phyloP scores from a whole-genome alignment of 2,797 vertebrate genomes.

The Sebastes baramenuke region DNA sequence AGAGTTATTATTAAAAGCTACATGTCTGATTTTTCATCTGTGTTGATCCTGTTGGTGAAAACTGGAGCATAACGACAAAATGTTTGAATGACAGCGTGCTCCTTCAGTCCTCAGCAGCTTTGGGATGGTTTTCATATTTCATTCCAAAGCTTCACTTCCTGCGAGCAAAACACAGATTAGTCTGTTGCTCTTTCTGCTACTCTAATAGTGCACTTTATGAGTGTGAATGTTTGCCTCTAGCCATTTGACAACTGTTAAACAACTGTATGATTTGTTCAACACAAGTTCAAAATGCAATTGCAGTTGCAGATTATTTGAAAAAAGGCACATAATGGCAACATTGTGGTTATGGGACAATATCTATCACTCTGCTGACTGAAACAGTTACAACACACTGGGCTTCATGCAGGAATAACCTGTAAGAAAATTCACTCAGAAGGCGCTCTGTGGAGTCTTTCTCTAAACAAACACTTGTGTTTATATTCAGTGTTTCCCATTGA shows the following conservation, averaged over 20 bases:
- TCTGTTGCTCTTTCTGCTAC: neutral
- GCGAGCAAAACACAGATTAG: neutral
- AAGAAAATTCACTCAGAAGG: too few relatives aligned
- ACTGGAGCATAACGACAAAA: neutral
- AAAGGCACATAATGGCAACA: neutral
- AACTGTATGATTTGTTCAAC: neutral
- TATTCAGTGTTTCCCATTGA: neutral
- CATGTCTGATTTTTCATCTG: slow-evolving; percentile 1
- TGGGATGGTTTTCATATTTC: neutral
- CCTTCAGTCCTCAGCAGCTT: neutral
- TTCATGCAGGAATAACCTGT: too few relatives aligned
- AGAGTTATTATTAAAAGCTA: slow-evolving; percentile 14
- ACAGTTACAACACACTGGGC: too few relatives aligned
- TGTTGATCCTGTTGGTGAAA: neutral
- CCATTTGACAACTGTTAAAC: neutral
- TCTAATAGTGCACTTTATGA: neutral
- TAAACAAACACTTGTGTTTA: neutral
- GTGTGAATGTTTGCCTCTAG: neutral
- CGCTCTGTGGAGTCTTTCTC: neutral
- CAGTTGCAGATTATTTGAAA: neutral
- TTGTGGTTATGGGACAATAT: neutral
- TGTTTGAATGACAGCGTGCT: neutral
- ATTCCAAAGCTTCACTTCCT: neutral
- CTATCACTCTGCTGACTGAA: too few relatives aligned
- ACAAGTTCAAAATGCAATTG: neutral